Conservation (phyloP, 2,797 vertebrate species). For the Crenuchus spilurus region DNA sequence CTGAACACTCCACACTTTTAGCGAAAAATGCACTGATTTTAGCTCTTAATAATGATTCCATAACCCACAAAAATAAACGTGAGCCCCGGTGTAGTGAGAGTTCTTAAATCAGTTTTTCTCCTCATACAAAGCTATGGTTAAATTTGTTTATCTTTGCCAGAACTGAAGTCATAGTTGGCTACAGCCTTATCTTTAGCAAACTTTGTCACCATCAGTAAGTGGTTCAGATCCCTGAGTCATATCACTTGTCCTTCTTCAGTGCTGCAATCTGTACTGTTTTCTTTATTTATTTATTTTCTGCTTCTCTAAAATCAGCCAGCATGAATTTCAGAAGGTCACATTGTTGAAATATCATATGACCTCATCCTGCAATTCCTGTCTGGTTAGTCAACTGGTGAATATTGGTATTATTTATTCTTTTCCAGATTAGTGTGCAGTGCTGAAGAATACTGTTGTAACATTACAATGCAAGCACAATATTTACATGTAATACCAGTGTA, state of each 20-base stretch:
- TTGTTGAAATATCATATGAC: background rate
- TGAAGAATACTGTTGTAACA: no score
- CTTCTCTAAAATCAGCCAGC: background rate
- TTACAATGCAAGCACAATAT: no score
- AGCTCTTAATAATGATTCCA: no score
- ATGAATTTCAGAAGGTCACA: slow-evolving; percentile 29
- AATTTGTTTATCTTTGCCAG: slow-evolving; percentile 15
- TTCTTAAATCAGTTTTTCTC: background rate
- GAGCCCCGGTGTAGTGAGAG: background rate
- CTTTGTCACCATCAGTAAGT: slow-evolving; percentile 62
- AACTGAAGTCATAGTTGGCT: slow-evolving; percentile 70
- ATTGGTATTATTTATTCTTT: no score
- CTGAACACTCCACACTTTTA: no score
- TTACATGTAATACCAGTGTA: no score
- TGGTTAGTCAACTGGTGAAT: no score
- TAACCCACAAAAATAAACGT: no score
- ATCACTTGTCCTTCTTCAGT: slow-evolving; percentile 50
- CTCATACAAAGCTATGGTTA: slow-evolving; percentile 43
- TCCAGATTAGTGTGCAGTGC: no score
- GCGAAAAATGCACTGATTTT: no score
- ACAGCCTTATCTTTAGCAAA: slow-evolving; percentile 71
- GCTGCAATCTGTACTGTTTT: background rate
- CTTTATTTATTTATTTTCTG: background rate
- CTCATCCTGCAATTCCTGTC: background rate
- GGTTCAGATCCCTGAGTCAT: slow-evolving; percentile 36